Conservation (phyloP, 2,888 invertebrate species). For the Sinodicranocentrus sp. region DNA sequence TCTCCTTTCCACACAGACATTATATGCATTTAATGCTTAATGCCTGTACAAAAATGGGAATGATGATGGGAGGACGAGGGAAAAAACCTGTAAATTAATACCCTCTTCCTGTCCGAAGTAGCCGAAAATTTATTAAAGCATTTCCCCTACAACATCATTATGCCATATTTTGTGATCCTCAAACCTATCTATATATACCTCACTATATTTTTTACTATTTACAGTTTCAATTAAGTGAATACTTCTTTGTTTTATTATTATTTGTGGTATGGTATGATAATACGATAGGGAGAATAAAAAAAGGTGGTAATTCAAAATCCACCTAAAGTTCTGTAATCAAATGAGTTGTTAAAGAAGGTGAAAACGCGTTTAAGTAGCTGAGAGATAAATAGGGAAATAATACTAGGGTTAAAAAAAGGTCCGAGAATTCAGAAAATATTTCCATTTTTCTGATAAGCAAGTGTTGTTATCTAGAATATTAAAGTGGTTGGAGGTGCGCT, state of each 20-base stretch:
- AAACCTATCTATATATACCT: too few species aligned
- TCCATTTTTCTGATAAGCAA: constrained; percentile 1
- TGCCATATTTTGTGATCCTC: too few species aligned
- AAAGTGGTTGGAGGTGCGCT: not conserved
- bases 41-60: not conserved
- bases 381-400: too few species aligned
- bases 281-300: too few species aligned
- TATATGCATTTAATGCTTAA: constrained; percentile 8
- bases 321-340: constrained; percentile 20
- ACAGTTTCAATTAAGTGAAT: too few species aligned
- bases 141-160: too few species aligned
- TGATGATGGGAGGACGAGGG: constrained; percentile 65
- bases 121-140: not conserved
- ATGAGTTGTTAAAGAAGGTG: constrained; percentile 22
- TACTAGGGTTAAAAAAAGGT: too few species aligned
- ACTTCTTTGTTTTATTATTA: too few species aligned
- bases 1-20: not conserved
- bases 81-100: constrained; percentile 59
- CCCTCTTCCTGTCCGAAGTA: constrained; percentile 62
- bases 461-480: not conserved
- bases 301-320: too few species aligned
- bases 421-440: not conserved
- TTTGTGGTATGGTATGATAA: too few species aligned
- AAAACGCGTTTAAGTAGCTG: not conserved
- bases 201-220: too few species aligned